Percentiles rank a stretch among this genome's conserved stretches.
Evolutionary conservation across 2,888 invertebrate species (phyloP).

Genomic region (Eristalis tenax): DNA sequence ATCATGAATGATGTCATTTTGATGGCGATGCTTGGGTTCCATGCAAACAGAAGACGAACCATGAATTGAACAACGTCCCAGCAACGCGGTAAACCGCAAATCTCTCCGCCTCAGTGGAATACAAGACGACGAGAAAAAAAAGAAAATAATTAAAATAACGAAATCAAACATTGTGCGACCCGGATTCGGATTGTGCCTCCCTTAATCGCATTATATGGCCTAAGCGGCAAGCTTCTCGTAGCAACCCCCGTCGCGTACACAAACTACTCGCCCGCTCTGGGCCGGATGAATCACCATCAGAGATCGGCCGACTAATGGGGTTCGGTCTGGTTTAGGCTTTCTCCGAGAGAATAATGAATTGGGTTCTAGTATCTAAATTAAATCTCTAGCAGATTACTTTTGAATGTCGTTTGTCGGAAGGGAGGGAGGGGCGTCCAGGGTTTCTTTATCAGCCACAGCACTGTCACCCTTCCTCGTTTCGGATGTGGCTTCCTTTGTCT

Average conservation of each 20-base stretch:
- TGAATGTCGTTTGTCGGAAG: conserved; percentile 34
- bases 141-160: conserved; percentile 69
- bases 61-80: neutral
- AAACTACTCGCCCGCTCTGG: conserved; percentile 13
- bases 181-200: conserved; percentile 63
- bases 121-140: neutral
- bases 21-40: neutral
- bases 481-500: conserved; percentile 58
- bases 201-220: conserved; percentile 63
- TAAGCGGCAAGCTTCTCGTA: conserved; percentile 15
- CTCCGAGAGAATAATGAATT: conserved; percentile 69
- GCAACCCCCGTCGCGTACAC: conserved; percentile 29
- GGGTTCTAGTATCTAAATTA: conserved; percentile 71
- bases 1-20: conserved; percentile 52
- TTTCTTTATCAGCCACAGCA: conserved; percentile 46
- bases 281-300: conserved; percentile 32
- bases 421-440: neutral
- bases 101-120: conserved; percentile 19
- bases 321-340: conserved; percentile 34
- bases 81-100: conserved; percentile 46
- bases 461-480: conserved; percentile 53
- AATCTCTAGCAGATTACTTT: conserved; percentile 67
- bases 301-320: conserved; percentile 27
- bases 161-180: conserved; percentile 54
- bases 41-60: too few species aligned